Evolutionary conservation across 2,113 vertebrate species (phyloP), one percentile per base, ranked within the genome.

Genomic region (Eptesicus fuscus): DNA sequence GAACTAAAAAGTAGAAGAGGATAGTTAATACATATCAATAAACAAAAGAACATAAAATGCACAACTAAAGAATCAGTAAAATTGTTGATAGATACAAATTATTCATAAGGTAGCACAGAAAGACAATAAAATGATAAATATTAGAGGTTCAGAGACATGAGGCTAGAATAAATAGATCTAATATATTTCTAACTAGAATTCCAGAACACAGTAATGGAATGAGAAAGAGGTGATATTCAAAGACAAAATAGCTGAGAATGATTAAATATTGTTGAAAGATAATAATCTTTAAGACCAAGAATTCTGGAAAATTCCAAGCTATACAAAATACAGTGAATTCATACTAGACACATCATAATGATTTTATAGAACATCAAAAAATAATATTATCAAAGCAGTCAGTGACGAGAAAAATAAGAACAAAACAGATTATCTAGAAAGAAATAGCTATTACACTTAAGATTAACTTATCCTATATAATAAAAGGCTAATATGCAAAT

Each of bases 101-200:
- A 74, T 18, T 49, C 51, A 90, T 65, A 90, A 59, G 71, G 20
- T 77, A 90, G 6, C 18, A 51, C 13, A 78, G 30, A 94, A 92
- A 92, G 9, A 32, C 10, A 95, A 71, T 53, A 85, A 83, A 95
- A 35, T 87, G 30, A 56, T 83, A 92, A 92, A 49, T 78, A 77
- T 78, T 51, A 59, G 14, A n/a, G 23, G 14, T 83, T 83, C 92
- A 63, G 53, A 90, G 53, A 61, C 23, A 87, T 25, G 9, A 49
- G 23, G 9, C 13, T 74, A 86, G 70, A 79, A 12, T 40, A 73
- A 3, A 63, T 20, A 85, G 14, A 89, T 47, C 9, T 95, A 87
- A 79, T 69, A 53, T 51, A 80, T 16, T 73, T n/a, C 59, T 70
- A 63, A 44, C 35, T 74, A 70, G 18, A 76, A 20, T 80, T 71